Evolutionary conservation across 23 tunicate species (phyloP), one percentile per base, ranked within the genome.

Genomic region (Pegea sp.): DNA sequence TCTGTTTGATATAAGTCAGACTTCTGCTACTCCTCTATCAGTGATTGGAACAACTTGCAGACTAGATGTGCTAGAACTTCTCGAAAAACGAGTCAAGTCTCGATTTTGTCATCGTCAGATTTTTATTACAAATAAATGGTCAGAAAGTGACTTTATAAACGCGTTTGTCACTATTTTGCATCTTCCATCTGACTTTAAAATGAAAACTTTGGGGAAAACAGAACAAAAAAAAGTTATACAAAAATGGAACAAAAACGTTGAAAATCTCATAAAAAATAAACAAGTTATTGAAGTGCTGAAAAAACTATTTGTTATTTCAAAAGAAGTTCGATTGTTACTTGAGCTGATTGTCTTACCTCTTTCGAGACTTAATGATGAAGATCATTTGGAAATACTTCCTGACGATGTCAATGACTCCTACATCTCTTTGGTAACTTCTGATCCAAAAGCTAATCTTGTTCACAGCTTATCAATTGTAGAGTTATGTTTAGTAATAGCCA

Each of bases 51-150:
- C 68, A 1, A 84, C 95, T 3, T 53, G 76, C 52, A 49, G 84
- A 8, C 29, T 84, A 18, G 95, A 84, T 68, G 95, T 84, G 5
- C 68, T 84, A 67, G 95, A 84, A 24, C 57, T 84, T 55, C 52
- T 84, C 25, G 95, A 84, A 48, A 84, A 84, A 53, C 56, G 95
- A 22, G 95, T 84, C 4, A 84, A 84, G 53, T 84, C 95, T 0
- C 26, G 95, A 26, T 84, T 84, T 64, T 84, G 78, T 5, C 95
- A 84, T 58, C 66, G 95, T 2, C 84, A 84, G 57, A 53, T 68
- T 33, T 74, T 49, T 33, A 61, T 84, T 31, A 58, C 66, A 32
- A 84, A 84, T 52, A 57, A 27, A 6, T 66, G 75, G 67, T 34
- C 48, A 25, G 52, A 63, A 58, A 72, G 68, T 24, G 70, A 84